These are phyloP conservation scores for Spodoptera litura DNA, from an alignment of 1,140 invertebrate species.

Conservation along the genomic window DNA sequence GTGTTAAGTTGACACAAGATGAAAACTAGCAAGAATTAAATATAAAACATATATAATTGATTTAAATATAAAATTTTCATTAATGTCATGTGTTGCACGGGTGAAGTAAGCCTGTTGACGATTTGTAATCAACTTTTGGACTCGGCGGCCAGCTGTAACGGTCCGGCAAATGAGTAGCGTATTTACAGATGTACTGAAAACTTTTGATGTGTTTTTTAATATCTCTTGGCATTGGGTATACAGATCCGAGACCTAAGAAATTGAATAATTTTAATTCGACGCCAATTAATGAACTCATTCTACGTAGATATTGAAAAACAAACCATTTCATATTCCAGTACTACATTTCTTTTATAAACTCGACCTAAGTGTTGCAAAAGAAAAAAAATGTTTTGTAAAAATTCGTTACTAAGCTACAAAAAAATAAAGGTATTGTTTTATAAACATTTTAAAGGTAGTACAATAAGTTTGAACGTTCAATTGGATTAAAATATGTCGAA, in stretches of 20 bases:
- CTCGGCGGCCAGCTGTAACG: conserved; percentile 89
- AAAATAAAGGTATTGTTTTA: too few species aligned
- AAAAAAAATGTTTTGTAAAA: conserved; percentile 30
- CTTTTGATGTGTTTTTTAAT: conserved; percentile 89
- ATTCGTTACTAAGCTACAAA: not conserved
- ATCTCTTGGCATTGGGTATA: conserved; percentile 93
- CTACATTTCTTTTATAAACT: conserved; percentile 8
- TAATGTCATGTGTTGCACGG: conserved; percentile 29
- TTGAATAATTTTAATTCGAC: conserved; percentile 6
- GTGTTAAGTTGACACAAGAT: not conserved
- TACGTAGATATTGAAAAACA: conserved; percentile 12
- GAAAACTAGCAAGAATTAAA: not conserved
- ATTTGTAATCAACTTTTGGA: conserved; percentile 52
- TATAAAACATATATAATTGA: conserved; percentile 3
- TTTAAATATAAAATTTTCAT: conserved; percentile 1
- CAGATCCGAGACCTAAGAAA: conserved; percentile 59
- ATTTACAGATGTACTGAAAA: conserved; percentile 92
- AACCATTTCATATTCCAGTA: conserved; percentile 18
- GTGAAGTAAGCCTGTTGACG: conserved; percentile 51
- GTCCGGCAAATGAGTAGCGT: conserved; percentile 90
- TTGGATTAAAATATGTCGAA: not conserved
- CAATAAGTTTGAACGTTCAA: too few species aligned
- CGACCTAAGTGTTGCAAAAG: conserved; percentile 30
- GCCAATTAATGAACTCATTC: not conserved
- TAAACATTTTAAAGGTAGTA: too few species aligned